Percentiles rank a stretch among this genome's conserved stretches.
phyloP scores from a whole-genome alignment of 2,113 vertebrate species.

The Vidua macroura region DNA sequence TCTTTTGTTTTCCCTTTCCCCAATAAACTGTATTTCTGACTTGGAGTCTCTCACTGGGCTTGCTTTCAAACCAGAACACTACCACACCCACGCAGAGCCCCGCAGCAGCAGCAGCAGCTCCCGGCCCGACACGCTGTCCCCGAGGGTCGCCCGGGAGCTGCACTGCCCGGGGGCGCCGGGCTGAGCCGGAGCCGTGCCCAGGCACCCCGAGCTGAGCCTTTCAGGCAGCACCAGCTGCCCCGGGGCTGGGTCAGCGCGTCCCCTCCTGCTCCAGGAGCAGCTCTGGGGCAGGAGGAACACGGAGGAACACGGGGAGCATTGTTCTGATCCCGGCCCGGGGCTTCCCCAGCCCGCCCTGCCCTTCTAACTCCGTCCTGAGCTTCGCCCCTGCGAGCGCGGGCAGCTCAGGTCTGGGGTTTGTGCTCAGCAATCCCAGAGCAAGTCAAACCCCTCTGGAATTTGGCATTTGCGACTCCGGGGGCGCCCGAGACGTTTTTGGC shows the following conservation, averaged over 20 bases:
- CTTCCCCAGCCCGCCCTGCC: not conserved
- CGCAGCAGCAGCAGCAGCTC: not conserved
- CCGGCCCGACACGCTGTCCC: not conserved
- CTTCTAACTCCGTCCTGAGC: not conserved
- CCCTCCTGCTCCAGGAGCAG: not conserved
- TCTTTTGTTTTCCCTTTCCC: too few relatives aligned
- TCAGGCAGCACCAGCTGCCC: too few relatives aligned
- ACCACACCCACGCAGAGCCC: not conserved
- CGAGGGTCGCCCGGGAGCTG: not conserved
- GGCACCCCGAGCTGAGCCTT: not conserved
- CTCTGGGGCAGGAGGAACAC: not conserved
- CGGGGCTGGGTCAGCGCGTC: rapidly evolving
- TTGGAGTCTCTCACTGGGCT: too few relatives aligned
- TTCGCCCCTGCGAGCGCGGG: not conserved
- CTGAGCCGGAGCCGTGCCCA: not conserved
- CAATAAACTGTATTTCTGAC: too few relatives aligned
- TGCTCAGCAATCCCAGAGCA: not conserved
- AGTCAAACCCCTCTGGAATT: not conserved
- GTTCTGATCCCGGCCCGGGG: not conserved
- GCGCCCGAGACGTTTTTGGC: not conserved
- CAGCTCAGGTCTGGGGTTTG: not conserved
- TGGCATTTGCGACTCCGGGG: not conserved
- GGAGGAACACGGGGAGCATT: not conserved
- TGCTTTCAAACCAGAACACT: too few relatives aligned
- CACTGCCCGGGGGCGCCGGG: not conserved